Percentiles rank a stretch among this genome's conserved stretches.
phyloP scores from a whole-genome alignment of 2,113 vertebrate genomes.

The Pachycephala philippinensis region DNA sequence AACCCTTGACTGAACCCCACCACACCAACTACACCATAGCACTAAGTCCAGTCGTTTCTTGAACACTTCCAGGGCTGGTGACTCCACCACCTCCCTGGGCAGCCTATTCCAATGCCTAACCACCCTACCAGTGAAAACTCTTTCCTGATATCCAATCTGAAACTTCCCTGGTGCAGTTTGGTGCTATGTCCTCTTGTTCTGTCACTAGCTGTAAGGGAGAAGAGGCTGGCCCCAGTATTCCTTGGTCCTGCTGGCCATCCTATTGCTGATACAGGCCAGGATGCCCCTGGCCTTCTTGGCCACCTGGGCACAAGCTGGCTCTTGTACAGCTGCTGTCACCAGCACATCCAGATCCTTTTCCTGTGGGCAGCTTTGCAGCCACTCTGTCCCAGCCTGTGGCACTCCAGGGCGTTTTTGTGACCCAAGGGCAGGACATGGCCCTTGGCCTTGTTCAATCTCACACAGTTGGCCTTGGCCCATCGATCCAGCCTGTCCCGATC shows the following conservation, averaged over 20 bases:
- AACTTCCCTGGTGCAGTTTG: background rate
- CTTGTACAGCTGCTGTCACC: background rate
- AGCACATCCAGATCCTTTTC: background rate
- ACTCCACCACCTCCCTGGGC: background rate
- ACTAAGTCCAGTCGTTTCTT: background rate
- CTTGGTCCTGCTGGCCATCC: background rate
- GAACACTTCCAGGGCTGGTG: background rate
- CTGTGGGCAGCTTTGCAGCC: background rate
- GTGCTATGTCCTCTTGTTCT: background rate
- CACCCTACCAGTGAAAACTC: background rate
- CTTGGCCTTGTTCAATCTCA: background rate
- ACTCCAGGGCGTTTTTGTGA: fast-evolving
- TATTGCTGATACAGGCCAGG: background rate
- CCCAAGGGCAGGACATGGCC: background rate
- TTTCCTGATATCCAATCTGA: background rate
- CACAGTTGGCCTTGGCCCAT: background rate
- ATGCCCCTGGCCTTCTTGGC: background rate
- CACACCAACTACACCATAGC: background rate
- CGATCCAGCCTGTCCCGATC: fast-evolving
- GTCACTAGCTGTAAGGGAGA: background rate
- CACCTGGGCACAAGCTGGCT: background rate
- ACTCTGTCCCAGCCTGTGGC: background rate
- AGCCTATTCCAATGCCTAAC: background rate
- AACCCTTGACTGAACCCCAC: background rate
- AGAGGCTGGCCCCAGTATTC: background rate